These are phyloP conservation scores for Agonopterix arenella DNA, from an alignment of 2,888 invertebrate species.

Conservation along the genomic window DNA sequence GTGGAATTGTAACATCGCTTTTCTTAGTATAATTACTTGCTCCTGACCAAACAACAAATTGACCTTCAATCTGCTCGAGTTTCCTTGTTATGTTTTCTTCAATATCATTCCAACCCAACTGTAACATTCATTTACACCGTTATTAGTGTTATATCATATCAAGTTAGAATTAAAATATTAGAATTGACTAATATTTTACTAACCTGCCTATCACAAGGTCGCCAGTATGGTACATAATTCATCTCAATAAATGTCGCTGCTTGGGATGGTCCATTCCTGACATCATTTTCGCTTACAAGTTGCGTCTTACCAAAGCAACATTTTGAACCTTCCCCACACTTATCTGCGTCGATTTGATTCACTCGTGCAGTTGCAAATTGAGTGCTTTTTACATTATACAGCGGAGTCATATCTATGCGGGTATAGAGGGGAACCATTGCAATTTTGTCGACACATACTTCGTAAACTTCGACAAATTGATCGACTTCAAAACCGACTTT, in stretches of 20 bases:
- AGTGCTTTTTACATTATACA: neutral
- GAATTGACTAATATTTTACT: too few relatives aligned
- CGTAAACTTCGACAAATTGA: slow-evolving; percentile 6
- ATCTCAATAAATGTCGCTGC: neutral
- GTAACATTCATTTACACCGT: too few relatives aligned
- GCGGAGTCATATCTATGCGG: neutral
- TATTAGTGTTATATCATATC: too few relatives aligned
- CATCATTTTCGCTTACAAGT: neutral
- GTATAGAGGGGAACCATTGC: slow-evolving; percentile 6
- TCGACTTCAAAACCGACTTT: slow-evolving; percentile 7
- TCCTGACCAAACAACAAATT: neutral
- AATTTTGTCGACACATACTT: slow-evolving; percentile 8
- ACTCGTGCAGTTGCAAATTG: too few relatives aligned
- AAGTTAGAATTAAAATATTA: too few relatives aligned
- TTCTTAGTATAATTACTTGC: neutral
- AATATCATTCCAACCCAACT: too few relatives aligned
- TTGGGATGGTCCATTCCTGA: neutral
- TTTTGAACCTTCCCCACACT: neutral
- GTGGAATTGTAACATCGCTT: neutral
- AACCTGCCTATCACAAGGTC: neutral
- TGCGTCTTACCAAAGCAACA: slow-evolving; percentile 1
- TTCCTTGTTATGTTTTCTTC: too few relatives aligned
- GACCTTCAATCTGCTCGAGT: too few relatives aligned
- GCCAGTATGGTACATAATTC: slow-evolving; percentile 3
- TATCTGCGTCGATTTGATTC: neutral